Evolutionary conservation across 92 coral and sea anemone genomes (phyloP).

Genomic region (Porites evermanni): DNA sequence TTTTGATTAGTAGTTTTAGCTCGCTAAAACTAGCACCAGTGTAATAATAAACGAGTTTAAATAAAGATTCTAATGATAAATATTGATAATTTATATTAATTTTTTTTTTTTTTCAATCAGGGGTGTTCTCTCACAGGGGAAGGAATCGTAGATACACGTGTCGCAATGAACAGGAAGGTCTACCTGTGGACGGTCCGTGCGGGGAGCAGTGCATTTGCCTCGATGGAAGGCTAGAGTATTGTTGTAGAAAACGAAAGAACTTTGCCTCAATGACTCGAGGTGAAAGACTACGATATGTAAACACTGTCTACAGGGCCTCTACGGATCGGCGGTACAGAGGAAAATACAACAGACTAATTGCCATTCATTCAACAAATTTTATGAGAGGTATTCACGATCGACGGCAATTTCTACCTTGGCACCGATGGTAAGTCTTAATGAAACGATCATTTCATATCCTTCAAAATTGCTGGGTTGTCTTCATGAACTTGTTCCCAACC

Average conservation of each 20-base stretch:
- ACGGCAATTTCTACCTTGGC: conserved; percentile 56
- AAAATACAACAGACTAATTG: conserved; percentile 28
- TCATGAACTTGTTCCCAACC: no score
- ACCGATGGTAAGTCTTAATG: conserved; percentile 28
- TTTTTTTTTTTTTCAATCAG: background rate
- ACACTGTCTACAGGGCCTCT: conserved; percentile 28
- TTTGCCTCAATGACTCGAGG: conserved; percentile 40
- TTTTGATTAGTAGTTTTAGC: no score
- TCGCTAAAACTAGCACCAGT: no score
- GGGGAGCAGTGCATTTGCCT: conserved; percentile 31
- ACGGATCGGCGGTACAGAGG: conserved; percentile 29
- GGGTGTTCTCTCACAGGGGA: conserved; percentile 2
- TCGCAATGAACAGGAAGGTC: conserved; percentile 1
- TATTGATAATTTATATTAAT: no score
- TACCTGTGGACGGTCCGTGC: conserved; percentile 19
- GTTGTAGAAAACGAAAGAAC: conserved; percentile 52
- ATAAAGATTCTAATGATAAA: no score
- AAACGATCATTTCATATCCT: no score
- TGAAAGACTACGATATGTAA: conserved; percentile 45
- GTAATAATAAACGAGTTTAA: no score
- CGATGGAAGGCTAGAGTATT: conserved; percentile 11
- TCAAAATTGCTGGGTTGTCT: no score
- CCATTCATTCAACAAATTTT: conserved; percentile 27
- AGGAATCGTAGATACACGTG: background rate
- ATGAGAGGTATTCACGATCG: conserved; percentile 31